A percentile compares a stretch with the other conserved stretches of the same genome.
Conservation (phyloP, 1,140 invertebrate species). For the Drosophila nigrodunni region DNA sequence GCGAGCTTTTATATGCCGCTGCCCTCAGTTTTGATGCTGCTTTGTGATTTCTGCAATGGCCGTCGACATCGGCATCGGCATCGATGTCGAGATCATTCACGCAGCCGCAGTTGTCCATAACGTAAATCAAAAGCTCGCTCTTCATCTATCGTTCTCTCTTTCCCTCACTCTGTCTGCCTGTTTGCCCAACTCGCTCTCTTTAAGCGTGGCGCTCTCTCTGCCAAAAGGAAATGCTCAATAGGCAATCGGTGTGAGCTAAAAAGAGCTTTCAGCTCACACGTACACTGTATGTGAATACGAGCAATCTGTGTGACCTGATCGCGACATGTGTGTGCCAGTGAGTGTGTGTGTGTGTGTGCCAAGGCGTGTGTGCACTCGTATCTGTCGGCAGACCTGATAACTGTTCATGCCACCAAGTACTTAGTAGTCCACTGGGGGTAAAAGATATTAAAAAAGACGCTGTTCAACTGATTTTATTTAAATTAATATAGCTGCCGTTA, state of each 20-base stretch:
- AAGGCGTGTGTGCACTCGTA: slow-evolving; percentile 41
- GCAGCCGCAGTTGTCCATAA: slow-evolving; percentile 43
- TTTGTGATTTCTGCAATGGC: slow-evolving; percentile 45
- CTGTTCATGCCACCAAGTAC: slow-evolving; percentile 49
- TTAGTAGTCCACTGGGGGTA: slow-evolving; percentile 47
- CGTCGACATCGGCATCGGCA: slow-evolving; percentile 17
- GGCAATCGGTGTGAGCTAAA: slow-evolving; percentile 11
- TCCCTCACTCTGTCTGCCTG: slow-evolving; percentile 15
- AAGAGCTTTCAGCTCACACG: slow-evolving; percentile 47
- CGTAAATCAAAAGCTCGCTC: slow-evolving; percentile 55
- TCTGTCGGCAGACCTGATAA: slow-evolving; percentile 2
- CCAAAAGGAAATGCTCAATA: slow-evolving; percentile 57
- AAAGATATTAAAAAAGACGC: slow-evolving; percentile 25
- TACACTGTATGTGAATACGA: slow-evolving; percentile 61
- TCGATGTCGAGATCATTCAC: slow-evolving; percentile 45
- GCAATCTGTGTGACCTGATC: slow-evolving; percentile 52
- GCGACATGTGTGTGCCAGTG: slow-evolving; percentile 21
- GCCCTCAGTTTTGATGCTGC: slow-evolving; percentile 57
- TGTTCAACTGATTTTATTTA: background rate
- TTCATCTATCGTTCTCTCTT: slow-evolving; percentile 22
- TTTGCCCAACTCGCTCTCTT: slow-evolving; percentile 5
- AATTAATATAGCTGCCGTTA: background rate
- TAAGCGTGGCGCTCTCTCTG: slow-evolving; percentile 27
- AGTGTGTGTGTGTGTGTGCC: slow-evolving; percentile 15
- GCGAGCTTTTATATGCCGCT: slow-evolving; percentile 82